Evolutionary conservation across 1,140 invertebrate species (phyloP).

Genomic region (Procambarus virginalis): DNA sequence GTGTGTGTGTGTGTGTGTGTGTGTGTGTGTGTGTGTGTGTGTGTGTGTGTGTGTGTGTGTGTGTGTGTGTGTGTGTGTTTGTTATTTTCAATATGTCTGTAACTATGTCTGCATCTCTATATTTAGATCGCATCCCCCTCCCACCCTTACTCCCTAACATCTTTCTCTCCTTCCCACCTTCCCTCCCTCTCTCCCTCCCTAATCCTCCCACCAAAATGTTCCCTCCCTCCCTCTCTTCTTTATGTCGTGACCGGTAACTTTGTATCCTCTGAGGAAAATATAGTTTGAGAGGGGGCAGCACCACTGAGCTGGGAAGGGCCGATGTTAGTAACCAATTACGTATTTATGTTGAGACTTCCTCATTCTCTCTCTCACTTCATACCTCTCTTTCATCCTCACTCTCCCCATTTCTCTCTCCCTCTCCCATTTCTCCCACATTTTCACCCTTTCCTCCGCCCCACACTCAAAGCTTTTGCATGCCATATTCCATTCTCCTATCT

Average conservation of each 20-base stretch:
- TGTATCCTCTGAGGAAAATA: neutral
- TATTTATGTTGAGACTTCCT: neutral
- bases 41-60: neutral
- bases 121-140: too few relatives aligned
- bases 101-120: too few relatives aligned
- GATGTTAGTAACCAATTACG: neutral
- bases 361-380: neutral
- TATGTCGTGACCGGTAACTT: neutral
- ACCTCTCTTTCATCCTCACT: neutral
- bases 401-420: neutral
- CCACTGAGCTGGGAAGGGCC: too few relatives aligned
- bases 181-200: neutral
- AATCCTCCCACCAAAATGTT: neutral
- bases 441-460: too few relatives aligned
- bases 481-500: too few relatives aligned
- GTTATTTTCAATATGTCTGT: too few relatives aligned
- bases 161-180: neutral
- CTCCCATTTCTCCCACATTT: neutral
- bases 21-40: neutral
- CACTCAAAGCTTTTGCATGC: too few relatives aligned
- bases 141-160: too few relatives aligned
- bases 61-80: too few relatives aligned
- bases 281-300: neutral
- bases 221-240: neutral
- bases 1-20: conserved; percentile 2